Evolutionary conservation across 2,888 invertebrate genomes (phyloP), one percentile per base, ranked within the genome.

Genomic region (Leucophenga montana): DNA sequence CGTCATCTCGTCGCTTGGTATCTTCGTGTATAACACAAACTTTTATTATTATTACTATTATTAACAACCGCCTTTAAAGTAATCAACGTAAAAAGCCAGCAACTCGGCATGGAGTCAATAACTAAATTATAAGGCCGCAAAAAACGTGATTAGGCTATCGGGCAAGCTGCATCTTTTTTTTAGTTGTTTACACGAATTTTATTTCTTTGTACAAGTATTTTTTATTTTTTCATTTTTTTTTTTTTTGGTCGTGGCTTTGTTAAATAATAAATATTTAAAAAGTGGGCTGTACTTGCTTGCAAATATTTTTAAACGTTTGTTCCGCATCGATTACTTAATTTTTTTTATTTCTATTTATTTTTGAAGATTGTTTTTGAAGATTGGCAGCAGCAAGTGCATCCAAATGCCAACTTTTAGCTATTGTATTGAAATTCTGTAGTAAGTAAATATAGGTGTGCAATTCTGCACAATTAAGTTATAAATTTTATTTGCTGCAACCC

Each of bases 61-160:
- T 48, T 61, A 61, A 8, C 46, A 44, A 61, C n/a, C 61, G n/a
- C 11, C 33, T 22, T n/a, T 11, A 18, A 22, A 20, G 11, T 18
- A 54, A 39, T 16, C 61, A 61, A 20, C 16, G 9, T n/a, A 59
- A 33, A 31, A 59, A 46, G n/a, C 62, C 31, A 13, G 8, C 11
- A 11, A 39, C 9, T 8, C 39, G 39, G 39, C 39, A 39, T 39
- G 39, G 11, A 39, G 39, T 14, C n/a, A 64, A 64, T 22, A 64
- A 64, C 46, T 46, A 64, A 64, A 64, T 64, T 64, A 64, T 48
- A 46, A 67, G 44, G 6, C 65, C 5, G 27, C 11, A 48, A n/a
- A 56, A 68, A 68, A 68, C 68, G 68, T 68, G 68, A 68, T 68
- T 53, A 31, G 54, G 53, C 64, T 64, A 64, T 68, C 61, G 44